Percentiles rank a stretch among this genome's conserved stretches.
phyloP scores from a whole-genome alignment of 1,140 invertebrate genomes.

The Drosophila serrata region DNA sequence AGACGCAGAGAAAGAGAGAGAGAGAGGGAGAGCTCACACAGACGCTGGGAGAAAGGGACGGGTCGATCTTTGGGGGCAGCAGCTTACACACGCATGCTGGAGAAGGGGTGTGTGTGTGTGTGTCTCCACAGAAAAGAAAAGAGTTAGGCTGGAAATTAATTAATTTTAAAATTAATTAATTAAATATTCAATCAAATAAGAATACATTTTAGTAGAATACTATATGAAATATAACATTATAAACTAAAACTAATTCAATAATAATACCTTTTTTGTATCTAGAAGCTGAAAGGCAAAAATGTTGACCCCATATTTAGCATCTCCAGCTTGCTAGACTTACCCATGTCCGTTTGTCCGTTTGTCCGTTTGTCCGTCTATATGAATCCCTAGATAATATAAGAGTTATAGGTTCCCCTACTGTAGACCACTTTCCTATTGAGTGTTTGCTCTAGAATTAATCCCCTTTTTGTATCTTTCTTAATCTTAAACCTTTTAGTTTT shows the following conservation, averaged over 20 bases:
- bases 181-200: neutral
- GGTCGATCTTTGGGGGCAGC: neutral
- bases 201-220: too few species aligned
- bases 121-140: neutral
- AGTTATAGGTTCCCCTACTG: neutral
- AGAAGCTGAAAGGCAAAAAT: too few species aligned
- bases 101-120: too few species aligned
- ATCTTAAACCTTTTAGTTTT: too few species aligned
- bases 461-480: neutral
- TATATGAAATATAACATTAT: neutral
- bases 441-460: too few species aligned
- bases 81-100: slow-evolving; percentile 22
- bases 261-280: too few species aligned
- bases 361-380: neutral
- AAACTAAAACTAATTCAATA: too few species aligned
- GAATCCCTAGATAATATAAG: neutral
- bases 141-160: neutral
- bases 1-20: neutral
- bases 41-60: slow-evolving; percentile 10
- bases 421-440: neutral
- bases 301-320: too few species aligned
- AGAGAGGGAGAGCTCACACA: slow-evolving; percentile 28
- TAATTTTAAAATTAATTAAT: neutral
- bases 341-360: neutral
- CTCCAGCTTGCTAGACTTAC: too few species aligned